Base-by-base conservation (phyloP, 2,888 invertebrate genomes). In the Drosophila helvetica region DNA sequence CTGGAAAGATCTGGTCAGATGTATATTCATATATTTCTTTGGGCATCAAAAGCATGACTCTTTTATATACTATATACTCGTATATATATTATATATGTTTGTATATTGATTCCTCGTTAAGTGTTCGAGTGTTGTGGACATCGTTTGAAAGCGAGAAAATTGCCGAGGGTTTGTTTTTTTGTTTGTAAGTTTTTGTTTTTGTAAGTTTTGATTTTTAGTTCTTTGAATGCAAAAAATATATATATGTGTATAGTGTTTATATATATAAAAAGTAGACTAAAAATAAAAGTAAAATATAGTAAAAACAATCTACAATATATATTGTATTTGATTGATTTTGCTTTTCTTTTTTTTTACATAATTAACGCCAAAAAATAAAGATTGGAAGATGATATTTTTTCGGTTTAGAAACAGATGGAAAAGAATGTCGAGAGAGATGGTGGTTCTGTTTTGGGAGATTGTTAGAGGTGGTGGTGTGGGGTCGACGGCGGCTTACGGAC, bases 1-100 rank as follows among this genome's bases (percentile, higher is more conserved):
- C 43, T 38, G 46, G 30, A 59, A 47, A 43, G 25, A 60, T 43
- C 50, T 57, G 30, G 17, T 38, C 17, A 46, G 19, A 38, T 51
- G 50, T 58, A 51, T 55, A 67, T 55, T 61, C 30, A 52, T 62
- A 61, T 74, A 38, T 74, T 64, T 83, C 83, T 83, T 83, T 83
- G 83, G 83, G 81, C 85, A 83, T 86, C 83, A 83, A 79, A 79
- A 86, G 86, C 86, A 83, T 83, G 83, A 83, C 83, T 83, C 81
- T 83, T 80, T 83, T 70, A 56, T 57, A 60, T 80, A 22, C 22
- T 22, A 22, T 22, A 22, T 22, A 22, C 22, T 22, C 22, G 22
- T 22, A 71, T 83, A 69, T 79, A 68, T 69, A 79, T 68, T 45
- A 54, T 58, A 27, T 59, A 52, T 53, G 48, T 59, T 47, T 53